These are phyloP conservation scores for Motacilla alba DNA, from an alignment of 2,113 vertebrate species.

Conservation along the genomic window DNA sequence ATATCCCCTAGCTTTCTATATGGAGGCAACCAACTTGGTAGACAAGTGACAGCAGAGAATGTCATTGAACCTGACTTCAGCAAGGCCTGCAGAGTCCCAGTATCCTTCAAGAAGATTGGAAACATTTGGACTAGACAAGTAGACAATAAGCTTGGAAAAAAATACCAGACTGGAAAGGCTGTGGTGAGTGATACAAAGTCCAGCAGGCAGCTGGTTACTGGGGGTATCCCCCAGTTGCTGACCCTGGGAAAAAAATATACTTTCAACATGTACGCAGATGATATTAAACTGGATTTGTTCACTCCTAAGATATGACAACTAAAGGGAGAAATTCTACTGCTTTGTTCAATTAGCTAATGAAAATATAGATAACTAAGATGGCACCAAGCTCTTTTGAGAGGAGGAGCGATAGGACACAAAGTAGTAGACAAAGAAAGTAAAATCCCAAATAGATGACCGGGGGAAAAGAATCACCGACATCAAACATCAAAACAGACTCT, in stretches of 20 bases:
- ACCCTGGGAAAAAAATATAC: neutral
- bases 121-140: neutral
- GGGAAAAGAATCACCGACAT: fast-evolving
- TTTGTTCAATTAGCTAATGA: neutral
- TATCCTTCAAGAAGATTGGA: neutral
- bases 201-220: neutral
- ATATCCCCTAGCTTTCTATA: neutral
- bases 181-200: neutral
- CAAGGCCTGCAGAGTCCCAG: neutral
- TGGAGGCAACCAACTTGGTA: neutral
- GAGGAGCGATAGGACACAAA: neutral
- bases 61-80: neutral
- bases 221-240: neutral
- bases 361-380: neutral
- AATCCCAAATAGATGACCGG: neutral
- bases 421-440: neutral
- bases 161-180: neutral
- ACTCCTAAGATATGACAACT: neutral
- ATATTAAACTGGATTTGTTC: neutral
- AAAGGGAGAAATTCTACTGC: neutral
- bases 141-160: neutral
- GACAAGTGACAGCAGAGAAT: neutral
- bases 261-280: neutral
- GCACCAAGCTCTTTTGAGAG: neutral
- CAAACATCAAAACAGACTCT: neutral